These are phyloP conservation scores for Ochotona curzoniae DNA, from an alignment of 2,113 vertebrate genomes.

Conservation along the genomic window DNA sequence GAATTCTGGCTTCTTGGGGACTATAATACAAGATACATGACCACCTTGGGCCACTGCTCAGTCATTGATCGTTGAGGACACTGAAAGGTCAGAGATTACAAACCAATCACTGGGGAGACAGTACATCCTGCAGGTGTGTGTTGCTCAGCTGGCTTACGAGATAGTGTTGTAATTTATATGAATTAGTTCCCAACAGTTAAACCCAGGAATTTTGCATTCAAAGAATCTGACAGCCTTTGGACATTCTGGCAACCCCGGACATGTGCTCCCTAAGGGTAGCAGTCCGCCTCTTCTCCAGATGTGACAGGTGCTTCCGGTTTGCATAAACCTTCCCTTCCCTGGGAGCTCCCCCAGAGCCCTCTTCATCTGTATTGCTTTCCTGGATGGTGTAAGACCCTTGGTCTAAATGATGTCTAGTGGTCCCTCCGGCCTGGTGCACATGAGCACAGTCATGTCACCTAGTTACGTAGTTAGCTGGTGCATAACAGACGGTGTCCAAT, in stretches of 20 bases:
- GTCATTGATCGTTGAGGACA: not conserved
- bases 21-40: not conserved
- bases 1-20: not conserved
- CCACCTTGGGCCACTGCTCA: not conserved
- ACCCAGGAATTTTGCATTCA: not conserved
- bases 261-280: not conserved
- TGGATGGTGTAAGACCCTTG: not conserved
- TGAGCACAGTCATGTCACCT: not conserved
- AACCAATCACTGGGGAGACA: not conserved
- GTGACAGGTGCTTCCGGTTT: not conserved
- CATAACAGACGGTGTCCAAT: not conserved
- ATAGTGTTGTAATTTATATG: not conserved
- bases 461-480: not conserved
- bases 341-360: not conserved
- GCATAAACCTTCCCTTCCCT: not conserved
- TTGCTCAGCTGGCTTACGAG: slow-evolving; percentile 4
- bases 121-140: not conserved
- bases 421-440: not conserved
- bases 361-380: not conserved
- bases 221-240: slow-evolving; percentile 45
- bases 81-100: not conserved
- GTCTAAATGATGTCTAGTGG: not conserved
- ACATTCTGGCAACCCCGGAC: not conserved
- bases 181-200: slow-evolving; percentile 44
- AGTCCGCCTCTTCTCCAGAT: slow-evolving; percentile 10